phyloP scores from a whole-genome alignment of 2,797 vertebrate species.

The Bradypus variegatus region DNA sequence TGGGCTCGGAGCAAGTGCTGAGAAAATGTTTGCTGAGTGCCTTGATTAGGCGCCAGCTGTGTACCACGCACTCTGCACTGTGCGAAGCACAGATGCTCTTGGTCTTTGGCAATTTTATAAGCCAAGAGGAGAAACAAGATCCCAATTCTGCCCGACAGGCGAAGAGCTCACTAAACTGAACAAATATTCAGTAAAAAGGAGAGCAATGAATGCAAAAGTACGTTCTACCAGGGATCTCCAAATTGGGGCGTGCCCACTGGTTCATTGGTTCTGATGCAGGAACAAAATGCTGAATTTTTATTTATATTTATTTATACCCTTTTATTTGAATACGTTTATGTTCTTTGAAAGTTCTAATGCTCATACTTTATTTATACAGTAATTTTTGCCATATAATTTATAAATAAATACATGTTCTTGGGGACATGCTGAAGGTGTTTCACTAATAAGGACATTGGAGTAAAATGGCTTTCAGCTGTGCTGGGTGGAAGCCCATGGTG shows the following conservation, averaged over 20 bases:
- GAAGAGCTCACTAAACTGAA: neutral
- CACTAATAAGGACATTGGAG: neutral
- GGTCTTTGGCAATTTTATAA: neutral
- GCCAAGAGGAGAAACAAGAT: neutral
- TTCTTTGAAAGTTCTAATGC: neutral
- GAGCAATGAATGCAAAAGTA: too few species aligned
- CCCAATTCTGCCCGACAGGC: too few species aligned
- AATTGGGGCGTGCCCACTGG: accelerated
- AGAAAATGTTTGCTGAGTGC: neutral
- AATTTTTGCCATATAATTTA: neutral
- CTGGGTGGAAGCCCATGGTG: neutral
- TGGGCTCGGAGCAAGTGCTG: neutral
- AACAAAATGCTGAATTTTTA: neutral
- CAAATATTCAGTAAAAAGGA: neutral
- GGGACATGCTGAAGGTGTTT: neutral
- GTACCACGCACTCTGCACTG: accelerated
- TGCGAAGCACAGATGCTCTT: neutral
- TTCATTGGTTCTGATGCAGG: neutral
- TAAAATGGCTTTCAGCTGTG: neutral
- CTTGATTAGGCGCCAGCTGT: neutral
- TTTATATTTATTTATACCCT: neutral
- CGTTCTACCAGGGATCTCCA: neutral
- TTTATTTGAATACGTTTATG: neutral
- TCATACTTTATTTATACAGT: neutral
- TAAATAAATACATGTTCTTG: neutral